phyloP scores from a whole-genome alignment of 2,113 vertebrate species.

The Cariama cristata region DNA sequence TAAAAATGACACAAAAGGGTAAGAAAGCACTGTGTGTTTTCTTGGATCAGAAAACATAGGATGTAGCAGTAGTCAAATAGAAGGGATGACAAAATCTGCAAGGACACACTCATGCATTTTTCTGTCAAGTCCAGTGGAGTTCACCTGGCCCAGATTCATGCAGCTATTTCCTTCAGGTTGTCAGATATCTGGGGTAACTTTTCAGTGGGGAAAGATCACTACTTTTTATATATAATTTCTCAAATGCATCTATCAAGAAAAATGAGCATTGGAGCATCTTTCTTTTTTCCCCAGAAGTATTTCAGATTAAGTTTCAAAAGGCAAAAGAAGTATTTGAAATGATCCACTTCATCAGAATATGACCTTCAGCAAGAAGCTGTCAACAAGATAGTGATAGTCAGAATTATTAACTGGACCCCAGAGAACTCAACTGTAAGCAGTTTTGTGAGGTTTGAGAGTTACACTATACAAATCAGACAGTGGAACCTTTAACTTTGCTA shows the following conservation, averaged over 20 bases:
- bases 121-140: background rate
- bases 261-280: background rate
- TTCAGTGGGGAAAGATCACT: background rate
- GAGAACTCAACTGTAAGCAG: background rate
- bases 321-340: background rate
- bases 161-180: background rate
- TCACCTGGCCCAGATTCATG: background rate
- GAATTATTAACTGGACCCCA: constrained; percentile 27
- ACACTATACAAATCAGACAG: constrained; percentile 35
- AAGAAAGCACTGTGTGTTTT: background rate
- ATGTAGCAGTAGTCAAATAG: background rate
- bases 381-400: background rate
- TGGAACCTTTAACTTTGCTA: constrained; percentile 47
- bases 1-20: background rate
- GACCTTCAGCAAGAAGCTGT: constrained; percentile 22
- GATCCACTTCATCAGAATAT: constrained; percentile 18
- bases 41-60: background rate
- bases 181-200: background rate
- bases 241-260: background rate
- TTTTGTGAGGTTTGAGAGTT: background rate
- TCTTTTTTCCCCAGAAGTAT: background rate
- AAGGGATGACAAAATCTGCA: background rate
- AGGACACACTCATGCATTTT: background rate
- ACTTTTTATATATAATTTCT: background rate
- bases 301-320: background rate